Evolutionary conservation across 1,140 invertebrate species (phyloP).

Genomic region (Solen grandis): DNA sequence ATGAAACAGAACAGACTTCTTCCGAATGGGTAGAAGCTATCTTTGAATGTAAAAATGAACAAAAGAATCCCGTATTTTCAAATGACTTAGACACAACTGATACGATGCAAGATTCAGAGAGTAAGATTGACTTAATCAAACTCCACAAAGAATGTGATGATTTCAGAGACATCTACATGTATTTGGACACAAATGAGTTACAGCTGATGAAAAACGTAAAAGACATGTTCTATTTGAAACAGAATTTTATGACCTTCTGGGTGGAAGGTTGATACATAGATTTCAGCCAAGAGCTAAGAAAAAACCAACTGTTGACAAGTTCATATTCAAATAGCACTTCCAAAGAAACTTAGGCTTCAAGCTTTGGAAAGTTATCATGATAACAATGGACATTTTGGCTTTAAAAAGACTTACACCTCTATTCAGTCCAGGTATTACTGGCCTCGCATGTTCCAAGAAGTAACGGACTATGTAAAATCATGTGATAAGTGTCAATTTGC

Average conservation of each 20-base stretch:
- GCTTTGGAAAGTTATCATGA: slow-evolving; percentile 54
- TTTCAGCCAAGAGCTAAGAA: slow-evolving; percentile 51
- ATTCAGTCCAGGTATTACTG: slow-evolving; percentile 47
- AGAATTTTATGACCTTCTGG: slow-evolving; percentile 49
- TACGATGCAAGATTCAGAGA: not conserved
- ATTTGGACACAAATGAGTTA: slow-evolving; percentile 18
- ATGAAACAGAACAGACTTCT: too few relatives aligned
- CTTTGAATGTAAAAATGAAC: slow-evolving; percentile 5
- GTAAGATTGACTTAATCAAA: not conserved
- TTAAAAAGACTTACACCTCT: slow-evolving; percentile 20
- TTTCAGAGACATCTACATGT: slow-evolving; percentile 34
- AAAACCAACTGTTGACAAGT: slow-evolving; percentile 13
- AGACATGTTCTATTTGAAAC: slow-evolving; percentile 37
- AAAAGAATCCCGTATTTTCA: not conserved
- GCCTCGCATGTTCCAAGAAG: slow-evolving; percentile 39
- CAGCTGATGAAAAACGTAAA: slow-evolving; percentile 42
- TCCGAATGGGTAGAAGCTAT: not conserved
- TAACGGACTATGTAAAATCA: slow-evolving; percentile 12
- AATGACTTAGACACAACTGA: not conserved
- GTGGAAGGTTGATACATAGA: slow-evolving; percentile 55
- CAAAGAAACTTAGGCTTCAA: slow-evolving; percentile 46
- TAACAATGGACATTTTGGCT: slow-evolving; percentile 49
- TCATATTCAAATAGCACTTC: slow-evolving; percentile 46
- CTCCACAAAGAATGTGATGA: too few relatives aligned
- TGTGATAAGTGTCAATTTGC: slow-evolving; percentile 46